phyloP scores from a whole-genome alignment of 2,113 vertebrate genomes.

The Glareola pratincola region DNA sequence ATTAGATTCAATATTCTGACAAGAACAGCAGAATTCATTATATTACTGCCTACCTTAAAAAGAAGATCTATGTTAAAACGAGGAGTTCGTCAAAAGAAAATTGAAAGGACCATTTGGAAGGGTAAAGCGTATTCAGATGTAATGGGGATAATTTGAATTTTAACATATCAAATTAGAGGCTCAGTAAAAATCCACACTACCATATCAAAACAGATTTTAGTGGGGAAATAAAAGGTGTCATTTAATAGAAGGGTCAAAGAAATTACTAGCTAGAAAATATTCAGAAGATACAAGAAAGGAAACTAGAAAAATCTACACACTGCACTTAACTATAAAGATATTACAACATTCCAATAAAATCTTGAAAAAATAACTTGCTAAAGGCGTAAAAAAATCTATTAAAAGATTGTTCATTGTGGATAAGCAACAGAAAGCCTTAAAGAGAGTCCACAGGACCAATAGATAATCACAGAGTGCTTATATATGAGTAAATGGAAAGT shows the following conservation, averaged over 20 bases:
- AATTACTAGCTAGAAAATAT: background rate
- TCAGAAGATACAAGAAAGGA: background rate
- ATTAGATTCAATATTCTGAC: background rate
- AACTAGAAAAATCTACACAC: background rate
- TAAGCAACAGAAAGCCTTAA: background rate
- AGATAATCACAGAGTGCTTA: background rate
- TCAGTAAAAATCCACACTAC: background rate
- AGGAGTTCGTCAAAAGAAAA: background rate
- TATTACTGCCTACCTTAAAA: background rate
- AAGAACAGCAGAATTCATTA: background rate
- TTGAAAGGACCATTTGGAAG: background rate
- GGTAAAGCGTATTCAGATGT: background rate
- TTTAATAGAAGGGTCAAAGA: background rate
- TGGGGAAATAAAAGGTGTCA: background rate
- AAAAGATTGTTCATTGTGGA: rapidly evolving
- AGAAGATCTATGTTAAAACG: background rate
- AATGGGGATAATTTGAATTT: background rate
- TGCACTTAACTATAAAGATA: background rate
- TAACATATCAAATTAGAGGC: background rate
- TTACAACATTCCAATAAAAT: background rate
- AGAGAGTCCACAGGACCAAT: background rate
- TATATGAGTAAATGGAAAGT: background rate
- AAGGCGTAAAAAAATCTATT: background rate
- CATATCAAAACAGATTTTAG: background rate
- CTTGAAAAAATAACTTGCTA: background rate